Evolutionary conservation across 1,140 invertebrate species (phyloP).

Genomic region (Ylistrum balloti): DNA sequence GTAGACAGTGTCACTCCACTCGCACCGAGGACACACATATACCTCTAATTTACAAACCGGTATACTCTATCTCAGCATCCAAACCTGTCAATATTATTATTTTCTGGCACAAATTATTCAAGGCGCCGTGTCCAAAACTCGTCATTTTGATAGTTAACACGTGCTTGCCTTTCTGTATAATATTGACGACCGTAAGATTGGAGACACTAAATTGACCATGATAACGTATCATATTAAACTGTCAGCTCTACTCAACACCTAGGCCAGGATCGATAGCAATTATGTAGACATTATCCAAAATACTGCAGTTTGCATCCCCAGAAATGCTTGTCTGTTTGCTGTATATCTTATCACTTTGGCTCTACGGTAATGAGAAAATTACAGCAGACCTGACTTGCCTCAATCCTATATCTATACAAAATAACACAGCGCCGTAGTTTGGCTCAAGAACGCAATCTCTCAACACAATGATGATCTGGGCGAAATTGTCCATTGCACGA

Average conservation of each 20-base stretch:
- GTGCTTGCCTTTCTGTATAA: not conserved
- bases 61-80: not conserved
- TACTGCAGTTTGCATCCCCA: slow-evolving; percentile 5
- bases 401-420: not conserved
- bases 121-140: not conserved
- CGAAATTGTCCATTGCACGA: not conserved
- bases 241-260: slow-evolving; percentile 17
- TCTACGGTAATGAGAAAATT: slow-evolving; percentile 39
- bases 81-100: not conserved
- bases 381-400: not conserved
- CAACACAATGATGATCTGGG: not conserved
- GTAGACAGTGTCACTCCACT: too few relatives aligned
- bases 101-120: slow-evolving; percentile 6
- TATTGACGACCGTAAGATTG: not conserved
- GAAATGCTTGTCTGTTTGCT: not conserved
- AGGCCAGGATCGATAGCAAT: not conserved
- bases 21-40: not conserved
- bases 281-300: not conserved
- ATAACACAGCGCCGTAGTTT: not conserved
- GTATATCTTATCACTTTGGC: not conserved
- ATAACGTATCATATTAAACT: slow-evolving; percentile 26
- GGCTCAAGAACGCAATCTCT: not conserved
- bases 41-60: not conserved
- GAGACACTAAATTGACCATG: slow-evolving; percentile 11
- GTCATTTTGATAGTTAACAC: not conserved